Percentiles rank a stretch among this genome's conserved stretches.
Conservation (phyloP, 2,888 invertebrate genomes). For the Habroteleia sp. region DNA sequence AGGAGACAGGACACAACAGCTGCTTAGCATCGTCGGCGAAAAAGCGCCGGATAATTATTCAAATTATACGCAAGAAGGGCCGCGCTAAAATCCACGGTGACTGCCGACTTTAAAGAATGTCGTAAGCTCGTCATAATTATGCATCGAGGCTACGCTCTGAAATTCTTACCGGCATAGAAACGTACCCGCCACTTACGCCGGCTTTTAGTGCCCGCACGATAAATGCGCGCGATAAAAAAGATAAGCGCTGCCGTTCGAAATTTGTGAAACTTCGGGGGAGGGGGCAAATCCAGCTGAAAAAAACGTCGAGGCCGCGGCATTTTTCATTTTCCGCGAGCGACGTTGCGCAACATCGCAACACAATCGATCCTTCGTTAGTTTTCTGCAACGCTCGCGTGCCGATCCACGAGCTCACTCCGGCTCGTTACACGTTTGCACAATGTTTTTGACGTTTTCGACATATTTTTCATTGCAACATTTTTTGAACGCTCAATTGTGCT, state of each 20-base stretch:
- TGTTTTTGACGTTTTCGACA: slow-evolving; percentile 8
- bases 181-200: slow-evolving; percentile 39
- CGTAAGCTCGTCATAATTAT: slow-evolving; percentile 62
- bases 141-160: slow-evolving; percentile 50
- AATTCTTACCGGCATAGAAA: slow-evolving; percentile 34
- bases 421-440: slow-evolving; percentile 23
- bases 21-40: slow-evolving; percentile 75
- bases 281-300: slow-evolving; percentile 4
- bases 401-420: background rate
- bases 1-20: slow-evolving; percentile 70
- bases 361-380: slow-evolving; percentile 34
- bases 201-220: slow-evolving; percentile 49
- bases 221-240: slow-evolving; percentile 46
- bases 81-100: slow-evolving; percentile 53
- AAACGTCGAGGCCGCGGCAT: slow-evolving; percentile 28
- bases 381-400: slow-evolving; percentile 30
- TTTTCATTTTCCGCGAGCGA: slow-evolving; percentile 53
- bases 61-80: slow-evolving; percentile 72
- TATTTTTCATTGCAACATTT: slow-evolving; percentile 9
- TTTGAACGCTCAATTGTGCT: background rate
- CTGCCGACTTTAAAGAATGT: slow-evolving; percentile 56
- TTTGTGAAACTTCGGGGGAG: slow-evolving; percentile 49
- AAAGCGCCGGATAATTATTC: slow-evolving; percentile 74
- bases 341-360: slow-evolving; percentile 32
- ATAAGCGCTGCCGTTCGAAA: slow-evolving; percentile 34